Percentiles rank a stretch among this genome's conserved stretches.
Conservation (phyloP, 92 coral and sea anemone genomes). For the Blastomussa wellsi region DNA sequence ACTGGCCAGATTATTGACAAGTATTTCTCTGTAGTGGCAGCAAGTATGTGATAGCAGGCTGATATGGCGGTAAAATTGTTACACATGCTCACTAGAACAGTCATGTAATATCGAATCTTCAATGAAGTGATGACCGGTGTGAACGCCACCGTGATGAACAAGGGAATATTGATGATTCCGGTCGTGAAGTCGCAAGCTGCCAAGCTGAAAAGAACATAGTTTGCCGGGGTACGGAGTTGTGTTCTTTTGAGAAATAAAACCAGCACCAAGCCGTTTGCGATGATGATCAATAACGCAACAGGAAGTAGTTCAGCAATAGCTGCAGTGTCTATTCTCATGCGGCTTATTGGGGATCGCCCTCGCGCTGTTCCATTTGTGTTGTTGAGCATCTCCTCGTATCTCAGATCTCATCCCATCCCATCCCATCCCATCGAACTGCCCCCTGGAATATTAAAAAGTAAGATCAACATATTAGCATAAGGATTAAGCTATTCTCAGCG, state of each 20-base stretch:
- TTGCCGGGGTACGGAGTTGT: slow-evolving; percentile 48
- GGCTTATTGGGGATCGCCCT: not conserved
- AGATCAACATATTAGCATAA: slow-evolving; percentile 1
- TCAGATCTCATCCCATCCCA: no score
- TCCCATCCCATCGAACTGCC: not conserved
- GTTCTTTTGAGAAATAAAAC: slow-evolving; percentile 37
- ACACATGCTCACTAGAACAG: slow-evolving; percentile 8
- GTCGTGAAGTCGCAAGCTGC: slow-evolving; percentile 57
- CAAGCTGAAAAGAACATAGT: slow-evolving; percentile 54
- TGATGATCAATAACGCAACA: slow-evolving; percentile 26
- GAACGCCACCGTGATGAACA: slow-evolving; percentile 35
- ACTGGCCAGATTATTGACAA: slow-evolving; percentile 53
- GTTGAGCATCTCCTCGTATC: not conserved
- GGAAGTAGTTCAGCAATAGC: slow-evolving; percentile 45
- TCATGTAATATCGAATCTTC: not conserved
- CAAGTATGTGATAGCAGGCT: slow-evolving; percentile 56
- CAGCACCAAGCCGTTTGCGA: slow-evolving; percentile 53
- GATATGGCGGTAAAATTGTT: slow-evolving; percentile 55
- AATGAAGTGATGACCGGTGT: slow-evolving; percentile 6
- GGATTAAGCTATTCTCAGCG: not conserved
- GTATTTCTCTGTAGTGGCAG: slow-evolving; percentile 51
- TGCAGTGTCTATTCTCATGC: not conserved
- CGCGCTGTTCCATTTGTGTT: not conserved
- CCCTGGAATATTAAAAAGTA: not conserved
- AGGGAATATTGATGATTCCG: slow-evolving; percentile 56